Base-by-base conservation (phyloP, 2,888 invertebrate species). In the Thecophora atra region DNA sequence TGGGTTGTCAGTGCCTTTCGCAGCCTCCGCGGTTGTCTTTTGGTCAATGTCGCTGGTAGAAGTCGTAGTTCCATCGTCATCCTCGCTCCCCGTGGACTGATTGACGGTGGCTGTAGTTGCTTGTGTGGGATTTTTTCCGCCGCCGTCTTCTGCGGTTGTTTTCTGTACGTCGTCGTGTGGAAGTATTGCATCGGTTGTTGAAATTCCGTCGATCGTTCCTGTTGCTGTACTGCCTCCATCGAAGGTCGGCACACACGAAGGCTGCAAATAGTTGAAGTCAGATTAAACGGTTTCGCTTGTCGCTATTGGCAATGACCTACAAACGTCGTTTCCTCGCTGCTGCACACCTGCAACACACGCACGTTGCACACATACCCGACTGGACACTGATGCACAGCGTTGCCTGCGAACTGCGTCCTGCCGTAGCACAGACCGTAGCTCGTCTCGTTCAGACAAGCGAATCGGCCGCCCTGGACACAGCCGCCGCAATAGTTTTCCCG, bases 361-460 rank as follows among this genome's bases (percentile, higher is more conserved):
- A 58, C 26, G 26, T 42, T 58, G 42, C 70, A 70, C 62, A 70
- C 63, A n/a, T 19, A 28, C 1, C 62, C 71, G 26, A 1, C 17
- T 1, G 64, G 64, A 64, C 71, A 71, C 3, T 64, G 42, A 56
- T 37, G 54, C 19, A 71, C 26, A 37, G 64, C 15, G 26, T 11
- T 30, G 19, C 17, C 24, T 8, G 37, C n/a, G 28, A 26, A 26
- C 26, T 6, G 13, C 54, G 15, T 42, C 21, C 42, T 42, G 51
- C 71, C 71, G 19, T 42, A 71, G 44, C 71, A 71, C 42, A 71
- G 52, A 13, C 60, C 42, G 44, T 64, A 71, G n/a, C 51, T 64
- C 7, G 56, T 71, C 26, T 64, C 54, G 56, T 24, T 58, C 24
- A 71, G 11, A 56, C 71, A 71, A 3, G 58, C 64, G 42, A 71